These are phyloP conservation scores for Syndactyla subalaris DNA, from an alignment of 2,797 vertebrate species.

Conservation along the genomic window DNA sequence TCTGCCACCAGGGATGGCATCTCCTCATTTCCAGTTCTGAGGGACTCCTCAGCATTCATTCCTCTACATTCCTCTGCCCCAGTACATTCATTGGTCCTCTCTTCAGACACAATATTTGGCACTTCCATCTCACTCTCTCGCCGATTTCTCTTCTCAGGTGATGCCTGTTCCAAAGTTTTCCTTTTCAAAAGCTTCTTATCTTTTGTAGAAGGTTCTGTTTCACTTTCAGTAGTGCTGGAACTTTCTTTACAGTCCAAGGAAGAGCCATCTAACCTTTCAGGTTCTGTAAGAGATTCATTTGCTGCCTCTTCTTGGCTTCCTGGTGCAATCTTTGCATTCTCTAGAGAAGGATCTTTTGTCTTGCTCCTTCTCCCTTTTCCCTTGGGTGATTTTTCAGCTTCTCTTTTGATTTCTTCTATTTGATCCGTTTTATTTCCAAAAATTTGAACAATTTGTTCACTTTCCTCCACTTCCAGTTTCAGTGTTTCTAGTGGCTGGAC, in stretches of 20 bases:
- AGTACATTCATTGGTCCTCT: conserved; percentile 68
- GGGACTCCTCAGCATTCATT: conserved; percentile 66
- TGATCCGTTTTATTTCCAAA: conserved; percentile 77
- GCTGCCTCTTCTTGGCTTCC: conserved; percentile 69
- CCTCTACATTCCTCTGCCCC: conserved; percentile 65
- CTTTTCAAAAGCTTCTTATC: conserved; percentile 83
- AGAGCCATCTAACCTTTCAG: conserved; percentile 69
- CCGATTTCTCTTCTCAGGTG: conserved; percentile 85
- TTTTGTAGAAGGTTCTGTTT: conserved; percentile 82
- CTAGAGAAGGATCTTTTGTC: conserved; percentile 80
- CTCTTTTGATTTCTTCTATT: conserved; percentile 77
- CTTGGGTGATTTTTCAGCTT: conserved; percentile 82
- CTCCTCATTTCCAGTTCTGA: conserved; percentile 76
- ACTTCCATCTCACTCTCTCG: conserved; percentile 81
- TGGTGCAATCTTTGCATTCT: conserved; percentile 73
- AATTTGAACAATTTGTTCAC: conserved; percentile 75
- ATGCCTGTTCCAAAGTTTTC: conserved; percentile 83
- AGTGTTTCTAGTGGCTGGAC: conserved; percentile 71
- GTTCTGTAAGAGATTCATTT: conserved; percentile 62
- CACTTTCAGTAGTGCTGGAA: conserved; percentile 72
- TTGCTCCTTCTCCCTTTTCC: conserved; percentile 84
- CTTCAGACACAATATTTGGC: conserved; percentile 72
- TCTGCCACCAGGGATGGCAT: conserved; percentile 82
- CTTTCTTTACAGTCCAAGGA: conserved; percentile 73
- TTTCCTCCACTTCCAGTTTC: conserved; percentile 78